Conservation (phyloP, 2,113 vertebrate species). For the Phylloscopus whistleri region DNA sequence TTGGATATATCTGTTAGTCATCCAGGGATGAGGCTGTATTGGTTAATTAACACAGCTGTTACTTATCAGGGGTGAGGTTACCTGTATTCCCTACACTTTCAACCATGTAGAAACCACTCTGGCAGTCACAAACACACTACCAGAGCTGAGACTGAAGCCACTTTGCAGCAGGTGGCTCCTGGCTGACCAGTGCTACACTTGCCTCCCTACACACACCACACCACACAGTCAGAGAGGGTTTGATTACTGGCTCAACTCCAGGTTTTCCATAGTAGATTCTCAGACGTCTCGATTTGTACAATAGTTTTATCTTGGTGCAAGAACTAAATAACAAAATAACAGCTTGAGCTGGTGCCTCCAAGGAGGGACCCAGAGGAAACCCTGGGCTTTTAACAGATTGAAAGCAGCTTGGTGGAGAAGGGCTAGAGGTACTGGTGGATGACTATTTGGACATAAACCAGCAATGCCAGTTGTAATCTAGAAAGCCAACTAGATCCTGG, state of each 20-base stretch:
- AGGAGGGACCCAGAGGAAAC: neutral
- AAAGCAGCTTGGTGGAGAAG: neutral
- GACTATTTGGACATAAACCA: neutral
- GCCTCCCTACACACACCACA: neutral
- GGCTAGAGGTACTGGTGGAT: accelerated
- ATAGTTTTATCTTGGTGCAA: neutral
- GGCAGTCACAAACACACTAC: neutral
- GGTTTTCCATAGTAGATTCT: neutral
- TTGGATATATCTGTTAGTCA: neutral
- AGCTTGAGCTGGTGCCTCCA: neutral
- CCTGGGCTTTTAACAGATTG: neutral
- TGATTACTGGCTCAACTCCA: neutral
- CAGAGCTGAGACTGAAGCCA: neutral
- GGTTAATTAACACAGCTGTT: neutral
- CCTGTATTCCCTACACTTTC: neutral
- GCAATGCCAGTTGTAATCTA: neutral
- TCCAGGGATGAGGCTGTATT: neutral
- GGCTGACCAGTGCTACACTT: no score
- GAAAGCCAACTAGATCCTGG: neutral
- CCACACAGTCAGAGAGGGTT: neutral
- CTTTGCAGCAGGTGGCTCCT: neutral
- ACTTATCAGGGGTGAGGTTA: neutral
- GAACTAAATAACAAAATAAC: neutral
- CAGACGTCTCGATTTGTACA: accelerated
- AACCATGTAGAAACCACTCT: neutral